These are phyloP conservation scores for Acronicta alni DNA, from an alignment of 2,888 invertebrate species.

Conservation along the genomic window DNA sequence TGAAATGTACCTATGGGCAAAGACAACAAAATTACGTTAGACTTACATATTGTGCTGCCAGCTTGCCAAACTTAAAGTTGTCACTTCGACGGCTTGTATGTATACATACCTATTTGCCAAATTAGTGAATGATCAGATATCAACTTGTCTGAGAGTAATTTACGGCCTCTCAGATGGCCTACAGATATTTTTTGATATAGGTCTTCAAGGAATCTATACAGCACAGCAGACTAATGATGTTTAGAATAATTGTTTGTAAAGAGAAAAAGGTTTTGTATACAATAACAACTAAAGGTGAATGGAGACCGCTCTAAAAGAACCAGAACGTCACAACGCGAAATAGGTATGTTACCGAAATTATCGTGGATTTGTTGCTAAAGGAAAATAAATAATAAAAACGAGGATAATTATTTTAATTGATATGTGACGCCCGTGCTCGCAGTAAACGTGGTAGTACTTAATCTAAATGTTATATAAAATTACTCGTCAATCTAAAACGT, in stretches of 20 bases:
- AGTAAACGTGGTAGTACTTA: conserved; percentile 14
- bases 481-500: conserved; percentile 21
- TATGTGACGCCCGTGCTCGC: background rate
- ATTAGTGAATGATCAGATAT: too few species aligned
- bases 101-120: too few species aligned
- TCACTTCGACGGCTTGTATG: too few species aligned
- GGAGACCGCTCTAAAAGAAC: background rate
- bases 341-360: conserved; percentile 8
- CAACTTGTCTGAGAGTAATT: too few species aligned
- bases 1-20: too few species aligned
- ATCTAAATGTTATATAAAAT: conserved; percentile 29
- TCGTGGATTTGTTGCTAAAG: conserved; percentile 1
- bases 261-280: conserved; percentile 1
- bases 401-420: conserved; percentile 23
- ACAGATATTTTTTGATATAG: background rate
- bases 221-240: background rate
- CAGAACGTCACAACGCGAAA: background rate
- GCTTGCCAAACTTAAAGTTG: too few species aligned
- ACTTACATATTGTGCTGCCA: too few species aligned
- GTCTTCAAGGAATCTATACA: background rate
- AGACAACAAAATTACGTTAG: too few species aligned
- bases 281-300: conserved; percentile 5
- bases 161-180: too few species aligned
- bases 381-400: conserved; percentile 22
- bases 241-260: background rate